Evolutionary conservation across 2,113 vertebrate species (phyloP).

Genomic region (Myotis davidii): DNA sequence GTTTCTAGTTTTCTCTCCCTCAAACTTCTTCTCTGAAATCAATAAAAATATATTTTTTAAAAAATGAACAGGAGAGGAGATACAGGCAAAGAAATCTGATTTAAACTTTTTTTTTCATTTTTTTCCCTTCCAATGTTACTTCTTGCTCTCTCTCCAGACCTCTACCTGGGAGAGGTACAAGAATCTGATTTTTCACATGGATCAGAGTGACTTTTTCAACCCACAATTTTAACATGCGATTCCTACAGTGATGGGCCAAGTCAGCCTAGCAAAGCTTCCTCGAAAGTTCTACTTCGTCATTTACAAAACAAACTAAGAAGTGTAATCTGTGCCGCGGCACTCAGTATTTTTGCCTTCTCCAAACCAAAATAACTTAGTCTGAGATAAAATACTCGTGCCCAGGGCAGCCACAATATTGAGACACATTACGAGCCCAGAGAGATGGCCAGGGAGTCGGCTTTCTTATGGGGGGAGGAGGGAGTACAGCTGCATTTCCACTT

Average conservation of each 20-base stretch:
- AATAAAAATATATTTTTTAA: no score
- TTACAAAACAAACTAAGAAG: constrained; percentile 25
- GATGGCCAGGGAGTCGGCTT: neutral
- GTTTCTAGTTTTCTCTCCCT: no score
- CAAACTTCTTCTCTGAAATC: no score
- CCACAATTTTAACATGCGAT: neutral
- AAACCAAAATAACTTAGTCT: constrained; percentile 48
- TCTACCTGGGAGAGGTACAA: neutral
- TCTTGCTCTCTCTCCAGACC: neutral
- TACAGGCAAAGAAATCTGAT: neutral
- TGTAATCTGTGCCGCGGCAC: neutral
- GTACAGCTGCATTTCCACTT: neutral
- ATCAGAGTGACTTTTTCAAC: neutral
- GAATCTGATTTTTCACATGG: neutral
- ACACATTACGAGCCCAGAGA: constrained; percentile 45
- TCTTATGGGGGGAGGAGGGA: neutral
- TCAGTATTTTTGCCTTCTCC: constrained; percentile 60
- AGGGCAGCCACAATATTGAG: constrained; percentile 51
- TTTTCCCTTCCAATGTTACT: neutral
- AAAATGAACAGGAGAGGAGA: neutral
- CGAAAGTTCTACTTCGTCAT: neutral
- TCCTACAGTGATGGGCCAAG: neutral
- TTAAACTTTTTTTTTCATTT: no score
- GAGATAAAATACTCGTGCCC: constrained; percentile 69
- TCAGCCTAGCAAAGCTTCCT: neutral